Evolutionary conservation across 1,140 invertebrate genomes (phyloP), one percentile per base, ranked within the genome.

Genomic region (Geopemphigus sp.): DNA sequence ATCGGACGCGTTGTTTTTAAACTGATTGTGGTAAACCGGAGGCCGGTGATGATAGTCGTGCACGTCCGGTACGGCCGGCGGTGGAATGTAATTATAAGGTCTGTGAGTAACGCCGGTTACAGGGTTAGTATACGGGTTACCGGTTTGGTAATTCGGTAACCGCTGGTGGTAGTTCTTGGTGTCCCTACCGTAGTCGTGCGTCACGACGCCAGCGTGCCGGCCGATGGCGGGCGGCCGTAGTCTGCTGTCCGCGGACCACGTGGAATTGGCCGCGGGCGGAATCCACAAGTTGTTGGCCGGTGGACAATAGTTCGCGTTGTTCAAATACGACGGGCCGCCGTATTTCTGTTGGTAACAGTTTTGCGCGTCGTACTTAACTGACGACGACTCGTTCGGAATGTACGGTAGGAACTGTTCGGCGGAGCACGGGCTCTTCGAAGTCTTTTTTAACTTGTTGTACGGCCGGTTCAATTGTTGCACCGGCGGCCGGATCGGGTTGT

Each of bases 361-460:
- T 78, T 78, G 74, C 11, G 74, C 61, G 47, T 61, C 57, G 22
- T 78, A 78, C 61, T 78, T 61, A 26, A 45, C 56, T 12, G 74
- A 39, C 24, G 74, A 39, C 24, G 63, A 47, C 45, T 78, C 74
- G 47, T 78, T 78, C 50, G 74, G 56, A 78, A 78, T 78, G 56
- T 78, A 78, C 15, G 74, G 57, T 78, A 78, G 74, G 74, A 78
- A 78, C 74, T 78, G 74, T 63, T 78, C 74, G n/a, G 32, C 32
- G 32, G 72, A 57, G 56, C 56, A 61, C 39, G 56, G 39, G 29
- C 57, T 19, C 61, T 78, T 78, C 15, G 47, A 63, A 61, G 56
- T 59, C 57, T 78, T 78, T 78, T 78, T 78, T 61, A 32, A 47
- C 50, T 78, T 78, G n/a, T n/a, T n/a, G 47, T 63, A 61, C 24